Evolutionary conservation across 2,797 vertebrate genomes (phyloP).

Genomic region (Cyclura pinguis): DNA sequence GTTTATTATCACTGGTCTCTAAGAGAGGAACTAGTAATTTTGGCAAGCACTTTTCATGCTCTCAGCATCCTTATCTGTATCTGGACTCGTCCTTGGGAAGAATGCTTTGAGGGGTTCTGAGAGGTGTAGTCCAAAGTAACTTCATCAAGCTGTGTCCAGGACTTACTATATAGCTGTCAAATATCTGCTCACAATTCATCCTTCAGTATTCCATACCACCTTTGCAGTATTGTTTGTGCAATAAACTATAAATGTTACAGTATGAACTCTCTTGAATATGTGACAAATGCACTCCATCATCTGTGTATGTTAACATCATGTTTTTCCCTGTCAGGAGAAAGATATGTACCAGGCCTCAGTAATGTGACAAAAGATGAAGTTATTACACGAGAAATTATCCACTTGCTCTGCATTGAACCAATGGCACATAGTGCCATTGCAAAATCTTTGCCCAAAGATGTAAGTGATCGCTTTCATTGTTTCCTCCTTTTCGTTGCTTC

Average conservation of each 20-base stretch:
- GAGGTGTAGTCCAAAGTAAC: no score
- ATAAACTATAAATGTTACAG: background rate
- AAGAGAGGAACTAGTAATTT: background rate
- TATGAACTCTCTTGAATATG: background rate
- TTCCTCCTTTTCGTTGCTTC: background rate
- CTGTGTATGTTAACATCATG: background rate
- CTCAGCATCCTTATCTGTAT: background rate
- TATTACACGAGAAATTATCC: conserved; percentile 94
- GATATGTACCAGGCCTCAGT: conserved; percentile 95
- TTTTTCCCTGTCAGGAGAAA: conserved; percentile 85
- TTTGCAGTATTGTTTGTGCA: background rate
- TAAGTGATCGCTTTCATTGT: conserved; percentile 77
- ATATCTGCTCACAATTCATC: background rate
- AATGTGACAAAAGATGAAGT: conserved; percentile 93
- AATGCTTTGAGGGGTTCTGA: no score
- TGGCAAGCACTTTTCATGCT: background rate
- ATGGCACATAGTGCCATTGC: conserved; percentile 97
- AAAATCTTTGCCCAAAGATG: conserved; percentile 94
- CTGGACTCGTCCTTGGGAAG: no score
- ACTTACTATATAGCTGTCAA: background rate
- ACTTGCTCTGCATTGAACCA: conserved; percentile 95
- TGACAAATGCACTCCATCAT: background rate
- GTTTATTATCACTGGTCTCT: background rate
- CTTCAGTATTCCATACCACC: background rate
- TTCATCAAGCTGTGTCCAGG: background rate